Percentiles rank a stretch among this genome's conserved stretches.
Evolutionary conservation across 1,140 invertebrate genomes (phyloP).

Genomic region (Patella vulgata): DNA sequence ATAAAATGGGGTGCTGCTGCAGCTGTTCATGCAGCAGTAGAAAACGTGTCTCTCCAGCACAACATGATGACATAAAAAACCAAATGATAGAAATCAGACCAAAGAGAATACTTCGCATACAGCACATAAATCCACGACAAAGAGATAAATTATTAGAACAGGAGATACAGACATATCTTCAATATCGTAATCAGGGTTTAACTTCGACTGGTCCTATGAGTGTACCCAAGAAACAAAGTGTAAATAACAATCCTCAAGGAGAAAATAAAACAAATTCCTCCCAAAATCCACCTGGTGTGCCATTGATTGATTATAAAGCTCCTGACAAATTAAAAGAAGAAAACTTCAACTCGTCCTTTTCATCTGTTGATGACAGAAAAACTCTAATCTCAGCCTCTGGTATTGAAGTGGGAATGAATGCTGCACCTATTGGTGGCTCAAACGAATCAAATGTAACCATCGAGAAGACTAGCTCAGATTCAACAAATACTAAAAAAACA

Average conservation of each 20-base stretch:
- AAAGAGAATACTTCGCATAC: conserved; percentile 44
- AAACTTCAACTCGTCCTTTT: neutral
- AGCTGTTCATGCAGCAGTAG: conserved; percentile 5
- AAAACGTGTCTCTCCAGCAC: conserved; percentile 34
- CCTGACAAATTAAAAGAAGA: neutral
- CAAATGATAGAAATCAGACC: conserved; percentile 44
- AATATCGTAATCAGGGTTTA: conserved; percentile 28
- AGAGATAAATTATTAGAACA: conserved; percentile 52
- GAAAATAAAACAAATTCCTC: neutral
- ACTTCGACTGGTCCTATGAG: conserved; percentile 20
- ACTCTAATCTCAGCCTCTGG: neutral
- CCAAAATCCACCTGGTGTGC: neutral
- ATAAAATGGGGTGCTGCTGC: no score
- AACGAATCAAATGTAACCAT: no score
- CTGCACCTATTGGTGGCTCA: neutral
- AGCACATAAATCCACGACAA: conserved; percentile 46
- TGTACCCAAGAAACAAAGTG: conserved; percentile 7
- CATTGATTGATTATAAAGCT: neutral
- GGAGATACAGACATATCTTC: conserved; percentile 41
- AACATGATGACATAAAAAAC: conserved; percentile 15
- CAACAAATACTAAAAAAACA: neutral
- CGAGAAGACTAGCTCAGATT: conserved; percentile 1
- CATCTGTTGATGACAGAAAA: neutral
- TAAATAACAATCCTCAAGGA: neutral
- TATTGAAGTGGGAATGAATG: neutral